Evolutionary conservation across 2,888 invertebrate species (phyloP).

Genomic region (Brachynemurus nebulosus): DNA sequence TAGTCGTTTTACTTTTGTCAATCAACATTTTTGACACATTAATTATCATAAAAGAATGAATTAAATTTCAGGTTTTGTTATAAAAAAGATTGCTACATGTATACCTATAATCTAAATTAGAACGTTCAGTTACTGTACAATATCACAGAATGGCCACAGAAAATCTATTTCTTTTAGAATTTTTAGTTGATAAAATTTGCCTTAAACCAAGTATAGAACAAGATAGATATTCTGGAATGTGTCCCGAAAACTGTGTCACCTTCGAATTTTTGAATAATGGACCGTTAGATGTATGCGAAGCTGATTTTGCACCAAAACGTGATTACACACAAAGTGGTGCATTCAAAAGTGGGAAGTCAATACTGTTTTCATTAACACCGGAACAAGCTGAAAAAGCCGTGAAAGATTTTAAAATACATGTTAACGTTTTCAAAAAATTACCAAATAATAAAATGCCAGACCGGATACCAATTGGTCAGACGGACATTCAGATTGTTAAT

Average conservation of each 20-base stretch:
- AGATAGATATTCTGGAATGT: conserved; percentile 32
- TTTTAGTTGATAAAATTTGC: conserved; percentile 40
- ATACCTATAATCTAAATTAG: too few species aligned
- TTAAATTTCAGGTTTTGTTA: too few species aligned
- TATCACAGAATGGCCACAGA: too few species aligned
- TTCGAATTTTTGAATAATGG: conserved; percentile 44
- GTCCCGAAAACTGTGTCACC: conserved; percentile 42
- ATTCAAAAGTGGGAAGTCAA: conserved; percentile 52
- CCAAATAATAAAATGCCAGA: conserved; percentile 36
- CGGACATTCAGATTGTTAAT: conserved; percentile 43
- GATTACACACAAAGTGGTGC: conserved; percentile 28
- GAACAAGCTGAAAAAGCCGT: conserved; percentile 37
- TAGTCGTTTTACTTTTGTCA: too few species aligned
- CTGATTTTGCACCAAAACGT: conserved; percentile 31
- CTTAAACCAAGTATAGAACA: conserved; percentile 33
- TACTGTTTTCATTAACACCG: conserved; percentile 47
- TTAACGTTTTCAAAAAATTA: conserved; percentile 43
- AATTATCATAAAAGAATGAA: too few species aligned
- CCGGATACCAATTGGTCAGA: conserved; percentile 43
- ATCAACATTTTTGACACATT: too few species aligned
- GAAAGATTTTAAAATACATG: conserved; percentile 39
- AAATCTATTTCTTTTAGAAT: conserved; percentile 47
- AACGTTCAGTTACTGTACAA: too few species aligned
- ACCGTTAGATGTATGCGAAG: conserved; percentile 46
- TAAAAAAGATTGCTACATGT: too few species aligned